These are phyloP conservation scores for Cephus runcator DNA, from an alignment of 2,888 invertebrate genomes.

Conservation along the genomic window DNA sequence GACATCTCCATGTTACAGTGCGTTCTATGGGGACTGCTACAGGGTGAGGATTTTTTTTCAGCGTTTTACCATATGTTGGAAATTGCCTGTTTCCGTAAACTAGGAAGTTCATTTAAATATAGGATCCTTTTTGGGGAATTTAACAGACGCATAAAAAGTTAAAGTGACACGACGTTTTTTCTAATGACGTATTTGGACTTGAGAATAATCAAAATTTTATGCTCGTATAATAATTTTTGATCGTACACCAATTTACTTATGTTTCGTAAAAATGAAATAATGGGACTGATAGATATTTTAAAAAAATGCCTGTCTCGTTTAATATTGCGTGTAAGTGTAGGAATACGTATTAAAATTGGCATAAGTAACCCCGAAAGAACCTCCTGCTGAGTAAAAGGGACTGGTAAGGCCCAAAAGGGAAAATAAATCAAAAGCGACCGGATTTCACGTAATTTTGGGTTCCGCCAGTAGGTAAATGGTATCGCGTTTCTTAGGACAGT, in stretches of 20 bases:
- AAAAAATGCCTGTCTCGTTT: background rate
- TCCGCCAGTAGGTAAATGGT: slow-evolving; percentile 50
- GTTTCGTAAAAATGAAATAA: background rate
- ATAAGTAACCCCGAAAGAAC: background rate
- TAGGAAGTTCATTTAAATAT: slow-evolving; percentile 39
- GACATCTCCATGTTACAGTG: background rate
- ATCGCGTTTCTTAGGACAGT: slow-evolving; percentile 54
- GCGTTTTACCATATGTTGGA: slow-evolving; percentile 44
- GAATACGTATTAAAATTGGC: background rate
- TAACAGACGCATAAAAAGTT: slow-evolving; percentile 19
- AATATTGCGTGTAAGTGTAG: background rate
- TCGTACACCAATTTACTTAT: background rate
- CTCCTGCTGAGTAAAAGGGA: background rate
- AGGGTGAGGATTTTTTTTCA: slow-evolving; percentile 2
- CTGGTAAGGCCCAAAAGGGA: background rate
- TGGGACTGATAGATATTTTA: too few species aligned
- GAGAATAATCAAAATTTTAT: slow-evolving; percentile 19
- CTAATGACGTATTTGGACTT: slow-evolving; percentile 10
- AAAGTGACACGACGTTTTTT: background rate
- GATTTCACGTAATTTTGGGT: slow-evolving; percentile 53
- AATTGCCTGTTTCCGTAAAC: slow-evolving; percentile 50
- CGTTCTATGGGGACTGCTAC: background rate
- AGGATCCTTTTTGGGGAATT: slow-evolving; percentile 17
- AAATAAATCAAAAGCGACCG: slow-evolving; percentile 9
- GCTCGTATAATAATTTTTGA: background rate